Evolutionary conservation across 1,140 invertebrate species (phyloP), one percentile per base, ranked within the genome.

Genomic region (Scaptomyza graminum): DNA sequence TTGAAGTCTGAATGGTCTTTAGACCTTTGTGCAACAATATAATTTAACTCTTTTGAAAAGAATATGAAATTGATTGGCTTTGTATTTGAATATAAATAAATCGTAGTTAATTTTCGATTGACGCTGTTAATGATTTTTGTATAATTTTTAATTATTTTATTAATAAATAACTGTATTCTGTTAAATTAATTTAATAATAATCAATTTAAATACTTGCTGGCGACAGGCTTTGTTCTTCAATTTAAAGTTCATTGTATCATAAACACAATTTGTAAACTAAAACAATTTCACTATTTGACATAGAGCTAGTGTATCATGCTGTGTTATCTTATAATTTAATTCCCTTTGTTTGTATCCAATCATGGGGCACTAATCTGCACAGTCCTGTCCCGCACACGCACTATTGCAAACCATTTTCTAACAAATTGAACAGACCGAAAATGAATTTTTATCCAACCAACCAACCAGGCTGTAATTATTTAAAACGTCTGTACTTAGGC

Each of bases 391-490:
- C 61, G 28, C 46, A 70, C 60, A 59, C 43, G 60, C 28, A 11
- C 47, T 39, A 16, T 28, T n/a, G 22, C 70, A 74, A 57, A 44
- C 34, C 57, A 50, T 76, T 79, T 66, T 59, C 56, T 59, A 63
- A 67, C 72, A 63, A 73, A 76, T 77, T 64, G 47, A 62, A 57
- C 34, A 66, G 70, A 57, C 60, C 41, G 44, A 57, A 71, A 54
- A 49, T 49, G 41, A 69, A 60, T 59, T 59, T n/a, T n/a, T n/a
- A n/a, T 72, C 31, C 5, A n/a, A 41, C 37, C 12, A 41, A 16
- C 6, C 16, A 41, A 37, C 16, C 12, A 28, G 31, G 12, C 13
- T 39, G 16, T 66, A 72, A 66, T 60, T 66, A 66, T 66, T 39
- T 41, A 71, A 37, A 64, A 31, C 52, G 34, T 22, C 31, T 50